Conservation (phyloP, 2,888 invertebrate genomes). For the Heliconius charithonia region DNA sequence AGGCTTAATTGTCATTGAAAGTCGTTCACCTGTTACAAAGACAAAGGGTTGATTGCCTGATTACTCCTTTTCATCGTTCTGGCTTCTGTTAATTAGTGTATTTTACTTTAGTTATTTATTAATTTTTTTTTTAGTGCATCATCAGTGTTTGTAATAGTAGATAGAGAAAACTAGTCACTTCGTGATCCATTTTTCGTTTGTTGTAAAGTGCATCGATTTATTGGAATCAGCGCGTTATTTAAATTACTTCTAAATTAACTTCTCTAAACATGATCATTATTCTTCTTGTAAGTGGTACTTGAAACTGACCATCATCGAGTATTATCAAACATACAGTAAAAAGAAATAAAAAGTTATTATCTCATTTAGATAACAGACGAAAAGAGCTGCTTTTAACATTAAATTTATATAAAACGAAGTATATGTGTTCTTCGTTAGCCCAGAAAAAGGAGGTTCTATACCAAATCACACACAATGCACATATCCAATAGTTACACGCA, state of each 20-base stretch:
- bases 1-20: neutral
- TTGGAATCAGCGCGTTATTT: neutral
- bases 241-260: neutral
- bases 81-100: neutral
- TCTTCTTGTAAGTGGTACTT: neutral
- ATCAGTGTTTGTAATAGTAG: neutral
- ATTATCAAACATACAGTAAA: neutral
- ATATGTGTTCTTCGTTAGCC: neutral
- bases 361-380: too few relatives aligned
- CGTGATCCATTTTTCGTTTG: neutral
- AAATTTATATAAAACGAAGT: neutral
- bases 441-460: conserved; percentile 13
- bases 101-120: neutral
- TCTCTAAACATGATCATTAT: neutral
- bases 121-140: neutral
- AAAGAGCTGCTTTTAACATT: too few relatives aligned
- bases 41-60: conserved; percentile 14
- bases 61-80: neutral
- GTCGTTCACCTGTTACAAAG: conserved; percentile 13
- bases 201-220: neutral
- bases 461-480: conserved; percentile 38
- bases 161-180: neutral
- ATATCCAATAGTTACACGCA: conserved; percentile 39
- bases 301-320: neutral
- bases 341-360: too few relatives aligned